Base-by-base conservation (phyloP, 2,888 invertebrate species). In the Mythimna vitellina region DNA sequence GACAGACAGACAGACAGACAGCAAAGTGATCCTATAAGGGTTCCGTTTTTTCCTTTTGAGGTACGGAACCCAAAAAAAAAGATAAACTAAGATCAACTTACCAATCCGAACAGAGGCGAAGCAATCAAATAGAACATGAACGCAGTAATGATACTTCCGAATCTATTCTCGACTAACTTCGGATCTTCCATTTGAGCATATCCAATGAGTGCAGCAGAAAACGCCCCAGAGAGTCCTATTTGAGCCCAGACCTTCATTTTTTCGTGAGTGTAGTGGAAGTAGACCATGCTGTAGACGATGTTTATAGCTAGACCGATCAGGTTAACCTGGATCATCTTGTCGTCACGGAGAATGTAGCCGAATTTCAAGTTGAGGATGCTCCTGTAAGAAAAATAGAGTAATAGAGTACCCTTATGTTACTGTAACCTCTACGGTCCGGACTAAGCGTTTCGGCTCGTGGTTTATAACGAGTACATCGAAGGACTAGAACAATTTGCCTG, bases 321-420 rank as follows among this genome's bases (percentile, higher is more conserved):
- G 92, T 99, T 99, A 29, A 98, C 98, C 88, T 96, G 97, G 63
- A 98, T 97, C 97, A 98, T 98, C 0, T 97, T 97, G 81, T 96
- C 93, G 89, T 99, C 99, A 62, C 97, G 95, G 76, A 98, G 95
- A 60, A 99, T 96, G 81, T 97, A 93, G 25, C 98, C 98, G 93
- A 98, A 98, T 88, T 98, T 97, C 76, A 99, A 95, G 96, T 98
- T 98, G 72, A 98, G 95, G 57, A 97, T 91, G 69, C 97, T 97
- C 94, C 98, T 98, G 93, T 78, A 67, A 22, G 60, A 17, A 22
- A 60, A 54, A n/a, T n/a, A 22, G 20, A 9, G 51, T n/a, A 7
- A 49, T 17, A 8, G 6, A 38, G 38, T 38, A 32, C 9, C 35
- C 35, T 35, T 35, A 9, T 9, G 35, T 9, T 35, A 9, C 9